A percentile compares a stretch with the other conserved stretches of the same genome.
These are phyloP conservation scores for Ammospiza caudacuta DNA, from an alignment of 2,113 vertebrate genomes.

Conservation along the genomic window DNA sequence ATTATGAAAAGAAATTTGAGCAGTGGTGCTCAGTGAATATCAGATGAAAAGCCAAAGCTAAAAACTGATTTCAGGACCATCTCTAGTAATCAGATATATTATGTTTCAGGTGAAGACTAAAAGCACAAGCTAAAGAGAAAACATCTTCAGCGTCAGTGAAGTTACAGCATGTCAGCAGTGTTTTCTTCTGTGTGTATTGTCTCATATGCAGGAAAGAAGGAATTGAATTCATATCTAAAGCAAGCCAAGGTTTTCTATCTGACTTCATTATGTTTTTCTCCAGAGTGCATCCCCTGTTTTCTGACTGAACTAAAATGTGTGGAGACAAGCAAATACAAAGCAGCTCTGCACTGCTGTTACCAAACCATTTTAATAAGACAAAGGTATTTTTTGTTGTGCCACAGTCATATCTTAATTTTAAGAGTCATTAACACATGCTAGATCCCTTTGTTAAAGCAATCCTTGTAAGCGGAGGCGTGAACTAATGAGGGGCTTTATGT, in stretches of 20 bases:
- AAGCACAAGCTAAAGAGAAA: constrained; percentile 44
- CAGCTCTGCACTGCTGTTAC: constrained; percentile 37
- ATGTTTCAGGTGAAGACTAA: constrained; percentile 48
- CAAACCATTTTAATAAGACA: constrained; percentile 66
- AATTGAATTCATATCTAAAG: constrained; percentile 76
- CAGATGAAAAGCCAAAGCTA: not conserved
- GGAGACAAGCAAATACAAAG: constrained; percentile 63
- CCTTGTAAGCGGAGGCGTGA: constrained; percentile 53
- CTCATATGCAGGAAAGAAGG: constrained; percentile 70
- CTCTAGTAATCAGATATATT: not conserved
- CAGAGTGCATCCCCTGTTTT: constrained; percentile 65
- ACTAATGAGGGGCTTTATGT: constrained; percentile 70
- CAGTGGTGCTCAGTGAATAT: not conserved
- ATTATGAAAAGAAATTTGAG: constrained; percentile 7
- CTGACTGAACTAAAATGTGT: constrained; percentile 66
- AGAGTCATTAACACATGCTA: constrained; percentile 60
- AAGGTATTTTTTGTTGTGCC: constrained; percentile 73
- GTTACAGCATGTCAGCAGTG: constrained; percentile 63
- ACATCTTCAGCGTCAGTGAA: constrained; percentile 62
- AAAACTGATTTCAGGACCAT: not conserved
- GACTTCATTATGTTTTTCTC: constrained; percentile 79
- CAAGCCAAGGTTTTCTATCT: constrained; percentile 77
- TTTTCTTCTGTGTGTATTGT: constrained; percentile 57
- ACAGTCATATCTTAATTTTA: constrained; percentile 64
- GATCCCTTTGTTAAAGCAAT: constrained; percentile 69